Conservation (phyloP, 2,888 invertebrate genomes). For the Mallateleia sp. region DNA sequence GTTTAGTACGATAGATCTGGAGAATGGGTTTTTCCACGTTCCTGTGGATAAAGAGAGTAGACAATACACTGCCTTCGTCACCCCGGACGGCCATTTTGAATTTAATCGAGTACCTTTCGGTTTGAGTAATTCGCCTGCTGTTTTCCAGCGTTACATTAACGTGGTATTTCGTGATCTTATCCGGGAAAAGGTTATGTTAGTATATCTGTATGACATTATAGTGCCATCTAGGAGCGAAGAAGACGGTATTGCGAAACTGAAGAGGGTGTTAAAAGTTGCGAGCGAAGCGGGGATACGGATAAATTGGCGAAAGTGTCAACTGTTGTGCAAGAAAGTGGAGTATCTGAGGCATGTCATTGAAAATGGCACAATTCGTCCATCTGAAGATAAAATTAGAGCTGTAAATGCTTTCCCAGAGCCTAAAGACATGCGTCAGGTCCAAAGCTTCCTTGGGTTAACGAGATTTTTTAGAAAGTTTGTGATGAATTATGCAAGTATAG, state of each 20-base stretch:
- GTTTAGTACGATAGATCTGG: conserved; percentile 68
- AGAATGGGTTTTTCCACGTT: conserved; percentile 76
- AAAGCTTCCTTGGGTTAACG: background rate
- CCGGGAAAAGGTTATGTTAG: conserved; percentile 37
- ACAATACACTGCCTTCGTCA: conserved; percentile 70
- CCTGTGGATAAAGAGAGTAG: conserved; percentile 51
- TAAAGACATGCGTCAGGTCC: conserved; percentile 2
- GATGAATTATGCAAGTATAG: background rate
- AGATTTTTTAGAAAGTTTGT: conserved; percentile 16
- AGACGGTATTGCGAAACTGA: conserved; percentile 57
- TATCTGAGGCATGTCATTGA: conserved; percentile 1
- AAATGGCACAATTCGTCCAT: background rate
- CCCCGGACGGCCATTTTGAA: too few species aligned
- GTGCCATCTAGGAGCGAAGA: conserved; percentile 41
- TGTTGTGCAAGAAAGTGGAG: conserved; percentile 4
- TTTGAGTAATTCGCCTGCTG: conserved; percentile 67
- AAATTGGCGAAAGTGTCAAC: conserved; percentile 13
- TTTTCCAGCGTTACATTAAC: conserved; percentile 70
- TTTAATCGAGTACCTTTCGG: too few species aligned
- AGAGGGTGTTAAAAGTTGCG: conserved; percentile 37
- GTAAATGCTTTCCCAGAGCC: background rate
- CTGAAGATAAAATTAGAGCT: background rate
- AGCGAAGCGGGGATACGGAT: conserved; percentile 62
- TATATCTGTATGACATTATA: conserved; percentile 66
- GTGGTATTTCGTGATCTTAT: conserved; percentile 59